A percentile compares a stretch with the other conserved stretches of the same genome.
Conservation (phyloP, 1,140 invertebrate genomes). For the Hestina assimilis region DNA sequence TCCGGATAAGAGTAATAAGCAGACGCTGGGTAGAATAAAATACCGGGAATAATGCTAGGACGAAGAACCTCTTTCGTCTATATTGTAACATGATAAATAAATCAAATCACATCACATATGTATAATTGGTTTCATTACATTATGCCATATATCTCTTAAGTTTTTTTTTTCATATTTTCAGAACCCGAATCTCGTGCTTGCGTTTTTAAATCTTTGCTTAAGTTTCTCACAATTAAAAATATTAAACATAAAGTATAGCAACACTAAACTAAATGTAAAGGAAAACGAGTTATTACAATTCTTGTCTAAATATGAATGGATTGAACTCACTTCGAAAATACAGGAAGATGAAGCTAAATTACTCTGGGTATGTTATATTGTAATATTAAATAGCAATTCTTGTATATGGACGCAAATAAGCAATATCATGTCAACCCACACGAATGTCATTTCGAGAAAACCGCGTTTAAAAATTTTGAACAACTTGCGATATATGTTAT, state of each 20-base stretch:
- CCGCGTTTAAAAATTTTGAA: too few species aligned
- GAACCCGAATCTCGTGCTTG: conserved; percentile 41
- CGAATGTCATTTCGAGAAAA: too few species aligned
- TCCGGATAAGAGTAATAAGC: too few species aligned
- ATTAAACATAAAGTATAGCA: conserved; percentile 65
- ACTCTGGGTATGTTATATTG: conserved; percentile 52
- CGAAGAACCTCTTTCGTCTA: too few species aligned
- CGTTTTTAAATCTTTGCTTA: conserved; percentile 54
- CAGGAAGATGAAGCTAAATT: conserved; percentile 36
- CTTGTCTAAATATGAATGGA: conserved; percentile 51
- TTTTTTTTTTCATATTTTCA: conserved; percentile 38
- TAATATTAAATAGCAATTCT: not conserved
- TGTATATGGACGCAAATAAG: too few species aligned
- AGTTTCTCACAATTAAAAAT: conserved; percentile 52
- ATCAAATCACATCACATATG: too few species aligned
- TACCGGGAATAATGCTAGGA: too few species aligned
- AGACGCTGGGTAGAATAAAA: too few species aligned
- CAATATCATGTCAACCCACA: too few species aligned
- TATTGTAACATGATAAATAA: too few species aligned
- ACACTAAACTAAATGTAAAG: conserved; percentile 42
- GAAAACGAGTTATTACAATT: conserved; percentile 37
- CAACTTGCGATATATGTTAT: not conserved
- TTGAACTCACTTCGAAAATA: conserved; percentile 34
- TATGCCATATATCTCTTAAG: not conserved
- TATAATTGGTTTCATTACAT: too few species aligned